A percentile compares a stretch with the other conserved stretches of the same genome.
phyloP scores from a whole-genome alignment of 2,797 vertebrate species.

The Chiloscyllium punctatum region DNA sequence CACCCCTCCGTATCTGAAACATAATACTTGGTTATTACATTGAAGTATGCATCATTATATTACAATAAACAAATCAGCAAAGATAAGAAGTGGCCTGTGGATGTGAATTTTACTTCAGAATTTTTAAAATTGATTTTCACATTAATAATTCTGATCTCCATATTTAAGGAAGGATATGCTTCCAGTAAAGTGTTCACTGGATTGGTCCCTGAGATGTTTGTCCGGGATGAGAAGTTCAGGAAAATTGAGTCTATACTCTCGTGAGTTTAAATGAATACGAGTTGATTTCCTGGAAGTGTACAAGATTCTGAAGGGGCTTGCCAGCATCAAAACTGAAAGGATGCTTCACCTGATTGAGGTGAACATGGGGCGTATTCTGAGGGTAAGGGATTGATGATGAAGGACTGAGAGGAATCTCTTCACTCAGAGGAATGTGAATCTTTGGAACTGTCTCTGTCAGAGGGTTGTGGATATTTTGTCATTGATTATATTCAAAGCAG shows the following conservation, averaged over 20 bases:
- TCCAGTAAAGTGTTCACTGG: background rate
- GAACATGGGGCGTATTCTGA: background rate
- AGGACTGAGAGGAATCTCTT: background rate
- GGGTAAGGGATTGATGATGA: background rate
- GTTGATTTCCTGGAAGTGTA: background rate
- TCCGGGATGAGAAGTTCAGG: background rate
- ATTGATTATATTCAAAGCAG: too few species aligned
- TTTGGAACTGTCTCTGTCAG: background rate
- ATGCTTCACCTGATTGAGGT: background rate
- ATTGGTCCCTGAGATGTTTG: background rate
- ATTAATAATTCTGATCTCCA: background rate
- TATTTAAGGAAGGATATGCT: background rate
- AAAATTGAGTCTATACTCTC: background rate
- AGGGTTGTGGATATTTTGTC: background rate
- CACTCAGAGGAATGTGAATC: background rate
- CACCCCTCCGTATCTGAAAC: conserved; percentile 24
- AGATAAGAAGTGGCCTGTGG: background rate
- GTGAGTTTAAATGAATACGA: background rate
- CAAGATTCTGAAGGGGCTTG: background rate
- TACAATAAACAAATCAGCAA: background rate
- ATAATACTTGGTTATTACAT: background rate
- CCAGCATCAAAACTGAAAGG: background rate
- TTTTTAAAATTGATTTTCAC: too few species aligned
- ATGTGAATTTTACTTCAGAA: too few species aligned
- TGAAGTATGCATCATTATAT: background rate